phyloP scores from a whole-genome alignment of 2,113 vertebrate species.

The Mugil cephalus region DNA sequence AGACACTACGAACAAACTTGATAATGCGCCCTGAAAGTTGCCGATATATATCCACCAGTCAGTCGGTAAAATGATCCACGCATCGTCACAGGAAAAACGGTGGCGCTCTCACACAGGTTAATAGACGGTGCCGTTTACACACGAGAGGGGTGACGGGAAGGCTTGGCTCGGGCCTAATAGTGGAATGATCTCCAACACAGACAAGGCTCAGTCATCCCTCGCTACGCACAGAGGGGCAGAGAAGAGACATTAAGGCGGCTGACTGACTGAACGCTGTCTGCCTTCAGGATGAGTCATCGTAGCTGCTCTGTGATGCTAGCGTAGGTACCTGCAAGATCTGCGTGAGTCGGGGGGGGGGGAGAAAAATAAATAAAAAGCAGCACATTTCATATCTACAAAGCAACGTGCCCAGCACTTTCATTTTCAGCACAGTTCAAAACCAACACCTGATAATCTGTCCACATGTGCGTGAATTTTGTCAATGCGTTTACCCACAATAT shows the following conservation, averaged over 20 bases:
- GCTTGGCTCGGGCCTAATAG: slow-evolving; percentile 37
- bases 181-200: slow-evolving; percentile 71
- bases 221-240: slow-evolving; percentile 70
- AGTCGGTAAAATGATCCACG: slow-evolving; percentile 10
- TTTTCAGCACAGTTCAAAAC: background rate
- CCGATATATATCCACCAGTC: slow-evolving; percentile 21
- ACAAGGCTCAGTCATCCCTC: slow-evolving; percentile 79
- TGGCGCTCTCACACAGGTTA: slow-evolving; percentile 14
- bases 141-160: slow-evolving; percentile 23
- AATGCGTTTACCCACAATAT: background rate
- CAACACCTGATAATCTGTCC: slow-evolving; percentile 48
- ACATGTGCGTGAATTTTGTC: slow-evolving; percentile 48
- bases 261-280: slow-evolving; percentile 76
- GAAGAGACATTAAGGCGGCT: slow-evolving; percentile 75
- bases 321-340: slow-evolving; percentile 44
- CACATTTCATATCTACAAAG: slow-evolving; percentile 37
- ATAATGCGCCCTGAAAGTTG: slow-evolving; percentile 11
- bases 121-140: slow-evolving; percentile 11
- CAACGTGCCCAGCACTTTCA: background rate
- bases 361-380: slow-evolving; percentile 9
- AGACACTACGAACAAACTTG: slow-evolving; percentile 15
- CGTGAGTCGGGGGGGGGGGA: background rate
- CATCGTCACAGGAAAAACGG: slow-evolving; percentile 19
- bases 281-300: slow-evolving; percentile 71
- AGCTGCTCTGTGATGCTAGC: slow-evolving; percentile 65